These are phyloP conservation scores for Sebastiscus albofasciatus DNA, from an alignment of 2,797 vertebrate species.

Conservation along the genomic window DNA sequence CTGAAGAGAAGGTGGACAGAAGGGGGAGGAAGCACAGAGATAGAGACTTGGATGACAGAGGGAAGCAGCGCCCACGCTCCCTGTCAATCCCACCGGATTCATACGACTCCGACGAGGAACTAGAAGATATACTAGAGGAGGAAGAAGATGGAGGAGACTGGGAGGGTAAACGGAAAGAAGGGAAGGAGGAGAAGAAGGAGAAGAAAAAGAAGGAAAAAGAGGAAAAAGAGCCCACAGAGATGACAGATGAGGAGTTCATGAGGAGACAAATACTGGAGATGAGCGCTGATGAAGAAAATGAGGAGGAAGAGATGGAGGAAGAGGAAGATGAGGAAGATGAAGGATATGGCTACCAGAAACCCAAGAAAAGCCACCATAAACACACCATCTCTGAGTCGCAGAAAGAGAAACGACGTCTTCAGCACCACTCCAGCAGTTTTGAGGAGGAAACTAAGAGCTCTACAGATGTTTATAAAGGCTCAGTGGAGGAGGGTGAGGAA, in stretches of 20 bases:
- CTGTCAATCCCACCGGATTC: constrained; percentile 94
- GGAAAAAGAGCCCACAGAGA: constrained; percentile 83
- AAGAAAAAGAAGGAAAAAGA: constrained; percentile 79
- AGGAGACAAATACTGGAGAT: constrained; percentile 97
- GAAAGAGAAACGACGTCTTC: constrained; percentile 91
- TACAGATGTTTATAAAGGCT: constrained; percentile 83
- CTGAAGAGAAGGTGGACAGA: constrained; percentile 83
- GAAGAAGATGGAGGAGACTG: constrained; percentile 91
- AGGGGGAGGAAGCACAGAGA: constrained; percentile 80
- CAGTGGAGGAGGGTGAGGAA: constrained; percentile 84
- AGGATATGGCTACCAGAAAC: constrained; percentile 82
- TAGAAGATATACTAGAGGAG: constrained; percentile 94
- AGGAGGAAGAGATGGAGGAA: constrained; percentile 82
- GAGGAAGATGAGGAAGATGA: constrained; percentile 86
- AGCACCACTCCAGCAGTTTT: constrained; percentile 89
- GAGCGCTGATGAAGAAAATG: constrained; percentile 96
- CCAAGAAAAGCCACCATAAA: constrained; percentile 88
- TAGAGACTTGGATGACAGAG: constrained; percentile 84
- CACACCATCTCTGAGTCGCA: constrained; percentile 84
- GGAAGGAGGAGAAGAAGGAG: constrained; percentile 88
- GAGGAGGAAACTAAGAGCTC: constrained; percentile 90
- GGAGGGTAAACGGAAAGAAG: constrained; percentile 88
- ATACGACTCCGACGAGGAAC: constrained; percentile 95
- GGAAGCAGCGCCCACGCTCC: constrained; percentile 91
- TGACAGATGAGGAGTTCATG: constrained; percentile 97